Evolutionary conservation across 1,140 invertebrate genomes (phyloP).

Genomic region (Drosophila sucinea): DNA sequence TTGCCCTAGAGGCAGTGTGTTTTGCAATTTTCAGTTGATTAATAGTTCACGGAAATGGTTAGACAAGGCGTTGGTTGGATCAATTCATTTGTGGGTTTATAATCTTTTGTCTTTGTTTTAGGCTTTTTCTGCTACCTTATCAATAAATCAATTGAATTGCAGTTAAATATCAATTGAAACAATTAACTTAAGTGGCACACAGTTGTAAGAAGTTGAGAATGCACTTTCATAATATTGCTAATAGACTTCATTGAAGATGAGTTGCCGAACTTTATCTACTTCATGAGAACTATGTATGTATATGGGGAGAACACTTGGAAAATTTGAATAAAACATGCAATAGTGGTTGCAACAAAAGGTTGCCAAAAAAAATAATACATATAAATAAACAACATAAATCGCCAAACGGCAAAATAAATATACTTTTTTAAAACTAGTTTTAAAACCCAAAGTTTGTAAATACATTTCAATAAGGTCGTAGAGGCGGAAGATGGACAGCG

Average conservation of each 20-base stretch:
- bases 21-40: conserved; percentile 54
- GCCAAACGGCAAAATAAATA: background rate
- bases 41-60: conserved; percentile 53
- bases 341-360: too few relatives aligned
- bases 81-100: conserved; percentile 48
- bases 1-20: conserved; percentile 34
- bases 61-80: conserved; percentile 48
- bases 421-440: background rate
- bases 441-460: background rate
- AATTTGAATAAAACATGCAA: background rate
- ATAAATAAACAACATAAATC: background rate
- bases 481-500: background rate
- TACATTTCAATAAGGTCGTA: background rate
- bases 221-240: background rate
- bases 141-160: conserved; percentile 67
- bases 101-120: background rate
- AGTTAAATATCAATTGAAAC: conserved; percentile 45
- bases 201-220: background rate
- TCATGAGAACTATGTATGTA: too few relatives aligned
- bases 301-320: too few relatives aligned
- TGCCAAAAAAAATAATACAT: too few relatives aligned
- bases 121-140: conserved; percentile 17
- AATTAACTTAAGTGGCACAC: conserved; percentile 35
- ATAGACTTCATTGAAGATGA: too few relatives aligned
- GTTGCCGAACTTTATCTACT: too few relatives aligned